phyloP scores from a whole-genome alignment of 2,113 vertebrate species.

The Aldabrachelys gigantea region DNA sequence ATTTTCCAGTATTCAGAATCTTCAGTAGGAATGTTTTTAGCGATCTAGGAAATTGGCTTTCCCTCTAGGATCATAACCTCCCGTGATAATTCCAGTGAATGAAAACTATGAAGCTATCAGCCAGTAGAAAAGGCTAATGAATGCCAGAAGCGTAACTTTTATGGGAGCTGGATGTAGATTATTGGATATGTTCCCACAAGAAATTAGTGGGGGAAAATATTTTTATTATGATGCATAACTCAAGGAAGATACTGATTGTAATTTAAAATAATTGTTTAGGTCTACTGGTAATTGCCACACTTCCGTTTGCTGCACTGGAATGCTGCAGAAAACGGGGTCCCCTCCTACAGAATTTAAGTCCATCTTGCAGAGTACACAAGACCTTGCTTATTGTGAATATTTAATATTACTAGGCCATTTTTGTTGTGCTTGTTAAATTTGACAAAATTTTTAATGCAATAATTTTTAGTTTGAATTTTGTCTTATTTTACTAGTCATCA shows the following conservation, averaged over 20 bases:
- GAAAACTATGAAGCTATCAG: not conserved
- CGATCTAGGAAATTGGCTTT: not conserved
- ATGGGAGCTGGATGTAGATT: not conserved
- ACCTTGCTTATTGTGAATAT: not conserved
- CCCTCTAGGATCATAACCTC: not conserved
- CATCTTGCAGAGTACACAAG: not conserved
- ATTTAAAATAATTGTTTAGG: not conserved
- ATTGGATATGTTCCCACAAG: not conserved
- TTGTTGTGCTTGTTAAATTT: not conserved
- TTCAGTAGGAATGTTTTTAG: not conserved
- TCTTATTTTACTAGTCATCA: conserved; percentile 76
- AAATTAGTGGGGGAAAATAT: not conserved
- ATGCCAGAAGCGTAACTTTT: not conserved
- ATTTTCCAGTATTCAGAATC: not conserved
- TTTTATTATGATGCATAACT: no score
- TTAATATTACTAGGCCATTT: not conserved
- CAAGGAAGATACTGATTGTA: not conserved
- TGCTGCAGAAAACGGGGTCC: not conserved
- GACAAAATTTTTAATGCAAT: not conserved
- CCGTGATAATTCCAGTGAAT: not conserved
- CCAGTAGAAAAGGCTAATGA: not conserved
- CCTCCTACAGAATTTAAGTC: not conserved
- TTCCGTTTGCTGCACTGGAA: not conserved
- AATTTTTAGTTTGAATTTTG: not conserved
- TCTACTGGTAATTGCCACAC: not conserved